phyloP scores from a whole-genome alignment of 2,888 invertebrate species.

The Spilarctia lutea region DNA sequence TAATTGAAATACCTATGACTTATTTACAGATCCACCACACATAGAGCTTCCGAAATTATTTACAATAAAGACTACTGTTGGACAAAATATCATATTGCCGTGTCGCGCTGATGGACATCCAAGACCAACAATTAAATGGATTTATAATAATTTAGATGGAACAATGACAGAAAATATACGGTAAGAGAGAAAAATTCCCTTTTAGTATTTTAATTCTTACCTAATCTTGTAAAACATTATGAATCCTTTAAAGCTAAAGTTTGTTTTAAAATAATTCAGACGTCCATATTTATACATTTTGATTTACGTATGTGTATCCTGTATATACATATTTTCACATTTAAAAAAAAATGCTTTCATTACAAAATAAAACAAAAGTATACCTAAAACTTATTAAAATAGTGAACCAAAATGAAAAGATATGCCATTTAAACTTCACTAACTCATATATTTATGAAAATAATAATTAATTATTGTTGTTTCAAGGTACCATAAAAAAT shows the following conservation, averaged over 20 bases:
- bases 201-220: neutral
- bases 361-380: neutral
- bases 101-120: conserved; percentile 64
- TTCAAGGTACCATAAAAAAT: conserved; percentile 36
- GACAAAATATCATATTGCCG: conserved; percentile 41
- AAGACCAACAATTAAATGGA: conserved; percentile 60
- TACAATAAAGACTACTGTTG: conserved; percentile 42
- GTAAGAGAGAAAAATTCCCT: conserved; percentile 37
- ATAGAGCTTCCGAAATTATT: conserved; percentile 45
- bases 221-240: neutral
- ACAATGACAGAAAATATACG: conserved; percentile 29
- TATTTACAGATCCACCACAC: conserved; percentile 29
- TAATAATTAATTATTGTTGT: neutral
- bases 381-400: neutral
- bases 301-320: too few species aligned
- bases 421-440: neutral
- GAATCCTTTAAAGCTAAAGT: neutral
- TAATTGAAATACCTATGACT: neutral
- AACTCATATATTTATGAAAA: neutral
- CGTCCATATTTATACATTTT: neutral
- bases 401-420: neutral
- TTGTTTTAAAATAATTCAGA: neutral
- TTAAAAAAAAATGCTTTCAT: neutral
- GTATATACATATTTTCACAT: neutral
- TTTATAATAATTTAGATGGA: conserved; percentile 37